Conservation (phyloP, 2,797 vertebrate genomes). For the Chaunax sp. region DNA sequence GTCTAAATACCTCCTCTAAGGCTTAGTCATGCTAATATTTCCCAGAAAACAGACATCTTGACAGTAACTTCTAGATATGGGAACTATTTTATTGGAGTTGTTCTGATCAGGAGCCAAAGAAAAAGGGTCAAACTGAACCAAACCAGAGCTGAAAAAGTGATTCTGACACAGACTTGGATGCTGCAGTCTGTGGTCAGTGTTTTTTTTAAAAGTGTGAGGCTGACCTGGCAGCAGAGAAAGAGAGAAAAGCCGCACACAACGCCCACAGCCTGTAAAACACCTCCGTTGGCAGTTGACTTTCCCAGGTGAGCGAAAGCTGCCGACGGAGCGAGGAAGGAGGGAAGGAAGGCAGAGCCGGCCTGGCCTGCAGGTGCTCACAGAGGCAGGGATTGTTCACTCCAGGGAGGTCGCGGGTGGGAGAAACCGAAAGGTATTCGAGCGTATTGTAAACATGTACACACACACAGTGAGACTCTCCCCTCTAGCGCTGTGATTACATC, state of each 20-base stretch:
- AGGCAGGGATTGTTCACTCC: conserved; percentile 66
- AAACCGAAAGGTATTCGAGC: conserved; percentile 10
- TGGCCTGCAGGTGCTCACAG: conserved; percentile 73
- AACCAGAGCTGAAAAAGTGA: conserved; percentile 27
- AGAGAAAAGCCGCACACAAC: conserved; percentile 31
- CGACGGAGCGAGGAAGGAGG: conserved; percentile 36
- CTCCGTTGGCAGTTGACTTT: conserved; percentile 62
- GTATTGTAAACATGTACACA: conserved; percentile 39
- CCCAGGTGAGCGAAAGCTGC: conserved; percentile 66
- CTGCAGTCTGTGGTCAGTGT: conserved; percentile 56
- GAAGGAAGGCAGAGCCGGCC: conserved; percentile 25
- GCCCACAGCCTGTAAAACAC: conserved; percentile 67
- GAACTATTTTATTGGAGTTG: conserved; percentile 51
- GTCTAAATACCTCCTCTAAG: neutral
- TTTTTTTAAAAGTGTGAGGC: conserved; percentile 48
- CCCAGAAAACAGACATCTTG: conserved; percentile 41
- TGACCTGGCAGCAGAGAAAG: conserved; percentile 62
- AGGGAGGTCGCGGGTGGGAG: conserved; percentile 24
- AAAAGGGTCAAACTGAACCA: conserved; percentile 37
- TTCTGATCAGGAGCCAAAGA: conserved; percentile 54
- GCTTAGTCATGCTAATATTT: conserved; percentile 22
- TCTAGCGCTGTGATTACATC: conserved; percentile 51
- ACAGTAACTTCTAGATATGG: conserved; percentile 34
- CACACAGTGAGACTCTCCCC: conserved; percentile 14
- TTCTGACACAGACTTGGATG: conserved; percentile 46